These are phyloP conservation scores for Melanerpes aurifrons DNA, from an alignment of 2,113 vertebrate species.

Conservation along the genomic window DNA sequence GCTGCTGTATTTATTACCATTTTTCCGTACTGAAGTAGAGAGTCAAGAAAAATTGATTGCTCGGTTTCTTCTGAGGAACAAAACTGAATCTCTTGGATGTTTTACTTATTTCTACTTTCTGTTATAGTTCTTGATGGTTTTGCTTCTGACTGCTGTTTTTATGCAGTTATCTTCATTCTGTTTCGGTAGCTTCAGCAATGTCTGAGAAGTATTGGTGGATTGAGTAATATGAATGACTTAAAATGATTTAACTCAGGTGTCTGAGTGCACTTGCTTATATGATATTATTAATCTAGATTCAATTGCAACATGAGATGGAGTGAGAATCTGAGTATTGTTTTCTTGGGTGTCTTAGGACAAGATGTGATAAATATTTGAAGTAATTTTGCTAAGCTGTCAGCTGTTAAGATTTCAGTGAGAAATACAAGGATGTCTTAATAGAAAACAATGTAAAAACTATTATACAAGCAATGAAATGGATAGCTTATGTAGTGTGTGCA, in stretches of 20 bases:
- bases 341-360: background rate
- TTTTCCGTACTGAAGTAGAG: background rate
- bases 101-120: background rate
- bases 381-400: background rate
- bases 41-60: background rate
- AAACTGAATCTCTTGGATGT: background rate
- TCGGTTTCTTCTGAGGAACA: background rate
- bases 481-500: background rate
- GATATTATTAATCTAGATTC: background rate
- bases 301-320: background rate
- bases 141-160: background rate
- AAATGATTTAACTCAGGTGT: background rate
- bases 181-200: background rate
- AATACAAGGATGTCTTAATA: background rate
- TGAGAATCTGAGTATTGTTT: background rate
- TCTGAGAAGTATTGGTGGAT: background rate
- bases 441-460: background rate
- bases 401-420: background rate
- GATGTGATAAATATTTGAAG: background rate
- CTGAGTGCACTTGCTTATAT: background rate
- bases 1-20: background rate
- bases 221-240: background rate
- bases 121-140: background rate
- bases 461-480: background rate
- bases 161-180: background rate